Conservation (phyloP, 2,113 vertebrate species). For the Nibea coibor region DNA sequence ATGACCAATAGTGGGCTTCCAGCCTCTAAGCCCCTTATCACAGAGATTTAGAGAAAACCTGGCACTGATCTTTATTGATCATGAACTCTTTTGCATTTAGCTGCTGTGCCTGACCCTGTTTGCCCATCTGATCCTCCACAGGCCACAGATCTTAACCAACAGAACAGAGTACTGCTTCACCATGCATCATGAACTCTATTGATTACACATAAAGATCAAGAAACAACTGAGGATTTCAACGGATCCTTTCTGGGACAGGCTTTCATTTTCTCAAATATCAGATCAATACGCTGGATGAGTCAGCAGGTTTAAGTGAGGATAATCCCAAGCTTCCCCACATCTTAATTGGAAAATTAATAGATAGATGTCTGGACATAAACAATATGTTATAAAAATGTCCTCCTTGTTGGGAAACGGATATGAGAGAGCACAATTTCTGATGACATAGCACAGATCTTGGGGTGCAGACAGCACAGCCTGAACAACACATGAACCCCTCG, state of each 20-base stretch:
- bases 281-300: slow-evolving; percentile 56
- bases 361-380: slow-evolving; percentile 37
- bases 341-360: slow-evolving; percentile 50
- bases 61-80: slow-evolving; percentile 72
- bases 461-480: slow-evolving; percentile 52
- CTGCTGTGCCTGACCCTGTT: slow-evolving; percentile 40
- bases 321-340: slow-evolving; percentile 18
- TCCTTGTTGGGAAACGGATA: slow-evolving; percentile 42
- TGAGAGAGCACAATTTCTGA: slow-evolving; percentile 63
- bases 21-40: slow-evolving; percentile 12
- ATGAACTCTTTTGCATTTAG: slow-evolving; percentile 71
- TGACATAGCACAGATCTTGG: slow-evolving; percentile 70
- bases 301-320: slow-evolving; percentile 23
- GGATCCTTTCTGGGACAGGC: slow-evolving; percentile 17
- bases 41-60: slow-evolving; percentile 29
- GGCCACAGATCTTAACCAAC: slow-evolving; percentile 22
- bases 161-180: slow-evolving; percentile 34
- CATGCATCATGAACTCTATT: slow-evolving; percentile 60
- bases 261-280: slow-evolving; percentile 49
- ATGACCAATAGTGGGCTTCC: background rate
- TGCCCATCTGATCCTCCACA: slow-evolving; percentile 58
- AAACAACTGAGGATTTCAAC: slow-evolving; percentile 23
- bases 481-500: slow-evolving; percentile 73
- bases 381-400: slow-evolving; percentile 56
- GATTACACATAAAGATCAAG: slow-evolving; percentile 63